These are phyloP conservation scores for Camponotus fellah DNA, from an alignment of 2,888 invertebrate genomes.

Conservation along the genomic window DNA sequence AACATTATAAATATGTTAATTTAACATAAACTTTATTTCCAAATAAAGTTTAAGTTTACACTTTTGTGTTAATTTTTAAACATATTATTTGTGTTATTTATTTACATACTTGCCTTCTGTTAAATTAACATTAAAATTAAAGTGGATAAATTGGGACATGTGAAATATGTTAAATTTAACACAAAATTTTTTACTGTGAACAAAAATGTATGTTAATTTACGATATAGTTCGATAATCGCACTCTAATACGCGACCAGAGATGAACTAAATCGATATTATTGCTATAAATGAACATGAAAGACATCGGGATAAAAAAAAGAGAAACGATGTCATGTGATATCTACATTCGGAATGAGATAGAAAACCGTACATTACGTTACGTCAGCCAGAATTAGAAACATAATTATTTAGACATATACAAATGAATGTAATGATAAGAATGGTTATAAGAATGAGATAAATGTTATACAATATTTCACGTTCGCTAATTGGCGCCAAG, in stretches of 20 bases:
- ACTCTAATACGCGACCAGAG: slow-evolving; percentile 11
- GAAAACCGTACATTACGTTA: slow-evolving; percentile 22
- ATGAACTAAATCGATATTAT: slow-evolving; percentile 34
- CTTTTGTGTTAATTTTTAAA: too few species aligned
- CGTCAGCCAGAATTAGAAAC: slow-evolving; percentile 22
- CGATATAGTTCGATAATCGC: not conserved
- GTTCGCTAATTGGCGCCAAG: not conserved
- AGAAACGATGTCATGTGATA: slow-evolving; percentile 29
- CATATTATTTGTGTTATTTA: too few species aligned
- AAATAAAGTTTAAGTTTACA: too few species aligned
- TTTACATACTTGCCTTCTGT: too few species aligned
- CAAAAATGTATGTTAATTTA: not conserved
- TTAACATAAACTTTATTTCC: too few species aligned
- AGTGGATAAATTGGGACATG: too few species aligned
- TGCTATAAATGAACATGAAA: slow-evolving; percentile 17
- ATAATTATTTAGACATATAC: slow-evolving; percentile 23
- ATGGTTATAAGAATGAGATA: slow-evolving; percentile 26
- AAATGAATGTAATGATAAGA: slow-evolving; percentile 44
- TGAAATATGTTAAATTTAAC: too few species aligned
- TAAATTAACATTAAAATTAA: too few species aligned
- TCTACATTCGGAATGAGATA: slow-evolving; percentile 8
- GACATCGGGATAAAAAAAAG: not conserved
- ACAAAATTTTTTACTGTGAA: too few species aligned
- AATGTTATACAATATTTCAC: slow-evolving; percentile 26
- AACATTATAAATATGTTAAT: too few species aligned